Evolutionary conservation across 2,888 invertebrate species (phyloP).

Genomic region (Acanthosoma haemorrhoidale): DNA sequence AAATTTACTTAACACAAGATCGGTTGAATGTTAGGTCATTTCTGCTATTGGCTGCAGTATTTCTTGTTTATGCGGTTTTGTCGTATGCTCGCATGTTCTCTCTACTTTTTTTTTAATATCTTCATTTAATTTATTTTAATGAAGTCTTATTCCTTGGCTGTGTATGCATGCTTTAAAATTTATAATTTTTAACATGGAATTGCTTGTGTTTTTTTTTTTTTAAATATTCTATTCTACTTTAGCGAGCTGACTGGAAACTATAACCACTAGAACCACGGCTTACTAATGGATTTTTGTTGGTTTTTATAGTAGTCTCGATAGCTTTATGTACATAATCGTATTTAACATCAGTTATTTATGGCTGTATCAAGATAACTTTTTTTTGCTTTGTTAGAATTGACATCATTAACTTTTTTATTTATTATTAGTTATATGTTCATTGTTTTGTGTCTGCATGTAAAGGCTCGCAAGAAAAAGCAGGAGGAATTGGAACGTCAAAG

Average conservation of each 20-base stretch:
- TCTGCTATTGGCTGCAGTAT: constrained; percentile 23
- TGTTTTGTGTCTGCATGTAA: constrained; percentile 55
- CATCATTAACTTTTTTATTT: constrained; percentile 29
- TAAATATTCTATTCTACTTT: background rate
- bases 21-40: constrained; percentile 35
- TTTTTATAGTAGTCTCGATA: background rate
- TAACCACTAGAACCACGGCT: constrained; percentile 25
- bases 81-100: background rate
- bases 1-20: constrained; percentile 29
- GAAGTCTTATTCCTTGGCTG: no score
- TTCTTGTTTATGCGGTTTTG: background rate
- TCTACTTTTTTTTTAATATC: background rate
- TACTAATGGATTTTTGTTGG: constrained; percentile 18
- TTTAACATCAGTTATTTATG: constrained; percentile 3
- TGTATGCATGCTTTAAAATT: constrained; percentile 10
- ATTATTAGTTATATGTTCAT: constrained; percentile 48
- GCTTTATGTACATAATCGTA: background rate
- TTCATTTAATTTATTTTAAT: background rate
- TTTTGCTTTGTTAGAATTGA: constrained; percentile 27
- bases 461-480: constrained; percentile 80
- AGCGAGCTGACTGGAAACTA: constrained; percentile 15
- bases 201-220: background rate
- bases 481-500: constrained; percentile 79
- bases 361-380: constrained; percentile 23
- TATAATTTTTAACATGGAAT: background rate